These are phyloP conservation scores for Climacteris rufus DNA, from an alignment of 2,113 vertebrate species.

Conservation along the genomic window DNA sequence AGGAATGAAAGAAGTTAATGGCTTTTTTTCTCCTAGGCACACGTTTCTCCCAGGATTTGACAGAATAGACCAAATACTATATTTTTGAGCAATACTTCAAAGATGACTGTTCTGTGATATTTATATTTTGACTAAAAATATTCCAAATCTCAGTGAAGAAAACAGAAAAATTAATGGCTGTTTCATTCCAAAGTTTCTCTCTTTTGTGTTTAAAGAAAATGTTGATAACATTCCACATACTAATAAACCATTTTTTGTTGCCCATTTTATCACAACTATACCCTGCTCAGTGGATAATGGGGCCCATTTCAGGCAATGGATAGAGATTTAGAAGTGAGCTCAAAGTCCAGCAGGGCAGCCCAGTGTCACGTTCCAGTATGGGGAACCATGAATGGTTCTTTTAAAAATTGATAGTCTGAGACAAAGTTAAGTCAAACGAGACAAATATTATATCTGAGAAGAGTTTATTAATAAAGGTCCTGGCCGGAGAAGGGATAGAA, in stretches of 20 bases:
- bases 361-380: too few relatives aligned
- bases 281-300: background rate
- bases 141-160: background rate
- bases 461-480: too few relatives aligned
- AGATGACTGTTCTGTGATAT: background rate
- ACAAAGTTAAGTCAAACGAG: too few relatives aligned
- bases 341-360: background rate
- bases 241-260: background rate
- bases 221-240: background rate
- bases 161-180: background rate
- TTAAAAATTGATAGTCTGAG: too few relatives aligned
- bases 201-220: background rate
- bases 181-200: background rate
- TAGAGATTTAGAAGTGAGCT: background rate
- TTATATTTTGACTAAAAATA: background rate
- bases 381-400: too few relatives aligned
- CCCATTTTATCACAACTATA: background rate
- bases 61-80: background rate
- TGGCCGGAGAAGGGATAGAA: too few relatives aligned
- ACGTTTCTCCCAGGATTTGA: background rate
- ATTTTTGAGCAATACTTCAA: background rate
- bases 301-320: background rate
- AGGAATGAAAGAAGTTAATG: background rate
- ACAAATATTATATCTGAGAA: too few relatives aligned
- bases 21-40: background rate